A percentile compares a stretch with the other conserved stretches of the same genome.
These are phyloP conservation scores for Pogoniulus pusillus DNA, from an alignment of 2,797 vertebrate species.

Conservation along the genomic window DNA sequence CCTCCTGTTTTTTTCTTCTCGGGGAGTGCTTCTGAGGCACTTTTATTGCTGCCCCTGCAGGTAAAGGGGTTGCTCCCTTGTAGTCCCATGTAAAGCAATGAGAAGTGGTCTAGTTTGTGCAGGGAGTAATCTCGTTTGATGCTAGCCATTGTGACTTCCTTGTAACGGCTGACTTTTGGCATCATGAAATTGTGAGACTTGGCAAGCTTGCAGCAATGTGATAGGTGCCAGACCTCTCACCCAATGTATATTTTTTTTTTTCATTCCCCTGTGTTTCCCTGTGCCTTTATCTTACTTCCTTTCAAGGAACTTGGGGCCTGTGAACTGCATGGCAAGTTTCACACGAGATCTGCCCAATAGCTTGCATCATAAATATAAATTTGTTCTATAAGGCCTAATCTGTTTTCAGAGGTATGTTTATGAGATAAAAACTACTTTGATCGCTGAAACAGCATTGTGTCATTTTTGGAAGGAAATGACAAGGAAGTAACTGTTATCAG, in stretches of 20 bases:
- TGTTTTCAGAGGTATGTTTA: slow-evolving; percentile 1
- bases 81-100: not conserved
- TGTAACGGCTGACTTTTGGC: not conserved
- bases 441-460: not conserved
- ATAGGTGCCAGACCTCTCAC: slow-evolving; percentile 14
- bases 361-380: not conserved
- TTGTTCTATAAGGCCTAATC: not conserved
- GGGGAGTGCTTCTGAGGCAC: not conserved
- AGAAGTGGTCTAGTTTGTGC: not conserved
- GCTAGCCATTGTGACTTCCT: not conserved
- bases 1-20: not conserved
- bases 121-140: not conserved
- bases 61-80: not conserved
- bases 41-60: not conserved
- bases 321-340: not conserved
- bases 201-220: not conserved
- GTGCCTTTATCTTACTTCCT: slow-evolving; percentile 5
- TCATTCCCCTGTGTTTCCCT: not conserved
- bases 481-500: slow-evolving; percentile 31
- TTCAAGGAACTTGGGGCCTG: not conserved
- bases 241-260: not conserved
- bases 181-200: slow-evolving; percentile 5
- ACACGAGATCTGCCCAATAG: not conserved
- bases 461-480: slow-evolving; percentile 48
- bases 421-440: slow-evolving; percentile 35